A percentile compares a stretch with the other conserved stretches of the same genome.
These are phyloP conservation scores for Reticulitermes speratus DNA, from an alignment of 1,140 invertebrate genomes.

Conservation along the genomic window DNA sequence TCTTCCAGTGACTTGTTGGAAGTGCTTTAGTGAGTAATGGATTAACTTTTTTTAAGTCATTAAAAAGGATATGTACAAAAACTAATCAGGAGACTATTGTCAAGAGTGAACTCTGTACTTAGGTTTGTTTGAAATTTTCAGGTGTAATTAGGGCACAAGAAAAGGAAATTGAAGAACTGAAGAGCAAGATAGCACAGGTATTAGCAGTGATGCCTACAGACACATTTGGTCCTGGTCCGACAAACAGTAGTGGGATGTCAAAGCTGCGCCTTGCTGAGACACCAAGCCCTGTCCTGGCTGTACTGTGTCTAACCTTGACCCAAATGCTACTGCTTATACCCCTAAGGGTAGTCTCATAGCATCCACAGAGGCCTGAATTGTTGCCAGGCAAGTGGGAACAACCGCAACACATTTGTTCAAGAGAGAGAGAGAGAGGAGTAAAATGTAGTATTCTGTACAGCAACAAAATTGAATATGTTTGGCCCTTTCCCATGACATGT, in stretches of 20 bases:
- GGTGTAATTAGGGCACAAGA: constrained; percentile 73
- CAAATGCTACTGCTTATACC: constrained; percentile 89
- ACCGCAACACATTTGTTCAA: not conserved
- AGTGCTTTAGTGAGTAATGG: too few relatives aligned
- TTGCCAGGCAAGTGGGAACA: not conserved
- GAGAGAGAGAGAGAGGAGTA: not conserved
- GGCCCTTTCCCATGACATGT: not conserved
- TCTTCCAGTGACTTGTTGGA: too few relatives aligned
- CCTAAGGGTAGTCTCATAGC: constrained; percentile 66
- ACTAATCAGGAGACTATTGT: too few relatives aligned
- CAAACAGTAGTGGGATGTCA: constrained; percentile 50
- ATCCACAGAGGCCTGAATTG: constrained; percentile 56
- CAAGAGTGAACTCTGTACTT: too few relatives aligned
- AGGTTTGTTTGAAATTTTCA: constrained; percentile 33
- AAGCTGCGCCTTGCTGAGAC: constrained; percentile 52
- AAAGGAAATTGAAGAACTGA: constrained; percentile 87
- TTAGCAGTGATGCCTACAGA: constrained; percentile 87
- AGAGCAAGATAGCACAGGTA: constrained; percentile 86
- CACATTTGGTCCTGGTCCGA: constrained; percentile 53
- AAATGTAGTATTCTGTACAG: constrained; percentile 22
- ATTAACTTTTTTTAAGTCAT: too few relatives aligned
- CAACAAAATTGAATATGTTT: not conserved
- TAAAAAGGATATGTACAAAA: too few relatives aligned
- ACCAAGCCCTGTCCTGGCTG: constrained; percentile 47
- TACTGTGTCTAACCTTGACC: constrained; percentile 73